Evolutionary conservation across 2,888 invertebrate species (phyloP).

Genomic region (Aleiodes testaceus): DNA sequence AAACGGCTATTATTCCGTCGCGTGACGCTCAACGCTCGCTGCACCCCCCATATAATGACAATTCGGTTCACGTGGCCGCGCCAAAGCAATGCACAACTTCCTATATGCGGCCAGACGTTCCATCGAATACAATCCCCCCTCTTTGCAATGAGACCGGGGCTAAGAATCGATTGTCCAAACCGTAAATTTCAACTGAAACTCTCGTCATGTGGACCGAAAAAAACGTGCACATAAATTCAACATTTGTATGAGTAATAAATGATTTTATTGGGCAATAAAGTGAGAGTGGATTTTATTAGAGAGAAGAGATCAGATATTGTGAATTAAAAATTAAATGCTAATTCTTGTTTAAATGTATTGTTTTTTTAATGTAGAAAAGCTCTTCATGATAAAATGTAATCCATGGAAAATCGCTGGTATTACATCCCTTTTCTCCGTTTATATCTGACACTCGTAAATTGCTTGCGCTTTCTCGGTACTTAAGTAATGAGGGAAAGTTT

Average conservation of each 20-base stretch:
- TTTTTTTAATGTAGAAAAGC: neutral
- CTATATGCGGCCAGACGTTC: slow-evolving; percentile 29
- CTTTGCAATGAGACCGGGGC: neutral
- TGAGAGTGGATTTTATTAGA: neutral
- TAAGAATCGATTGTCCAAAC: slow-evolving; percentile 31
- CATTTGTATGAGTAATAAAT: neutral
- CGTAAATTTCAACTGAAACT: slow-evolving; percentile 31
- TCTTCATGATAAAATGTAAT: slow-evolving; percentile 47
- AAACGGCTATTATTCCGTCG: slow-evolving; percentile 53
- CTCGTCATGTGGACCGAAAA: slow-evolving; percentile 7
- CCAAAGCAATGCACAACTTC: slow-evolving; percentile 50
- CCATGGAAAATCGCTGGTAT: slow-evolving; percentile 48
- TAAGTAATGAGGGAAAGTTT: slow-evolving; percentile 63
- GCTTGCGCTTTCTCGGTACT: slow-evolving; percentile 56
- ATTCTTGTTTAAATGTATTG: no score
- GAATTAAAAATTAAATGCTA: neutral
- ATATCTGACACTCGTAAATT: slow-evolving; percentile 59
- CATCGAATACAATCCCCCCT: neutral
- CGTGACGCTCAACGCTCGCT: slow-evolving; percentile 47
- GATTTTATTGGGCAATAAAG: no score
- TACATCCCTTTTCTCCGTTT: slow-evolving; percentile 26
- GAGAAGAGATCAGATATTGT: neutral
- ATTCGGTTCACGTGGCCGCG: slow-evolving; percentile 53
- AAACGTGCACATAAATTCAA: neutral
- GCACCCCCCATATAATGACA: slow-evolving; percentile 52